Evolutionary conservation across 2,888 invertebrate species (phyloP).

Genomic region (Patella caerulea): DNA sequence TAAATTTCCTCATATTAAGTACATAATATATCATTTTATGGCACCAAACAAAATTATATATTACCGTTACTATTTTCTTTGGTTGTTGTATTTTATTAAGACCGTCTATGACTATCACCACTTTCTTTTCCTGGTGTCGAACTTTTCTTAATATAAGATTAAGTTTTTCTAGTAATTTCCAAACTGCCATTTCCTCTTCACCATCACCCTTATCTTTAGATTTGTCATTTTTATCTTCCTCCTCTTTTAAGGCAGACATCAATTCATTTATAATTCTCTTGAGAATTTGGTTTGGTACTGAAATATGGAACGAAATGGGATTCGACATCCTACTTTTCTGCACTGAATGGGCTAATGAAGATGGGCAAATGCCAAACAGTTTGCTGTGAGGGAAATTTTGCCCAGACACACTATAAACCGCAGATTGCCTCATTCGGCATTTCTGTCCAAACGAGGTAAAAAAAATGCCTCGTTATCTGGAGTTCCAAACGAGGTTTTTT

Average conservation of each 20-base stretch:
- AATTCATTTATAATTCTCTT: background rate
- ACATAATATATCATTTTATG: too few species aligned
- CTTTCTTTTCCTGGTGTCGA: conserved; percentile 28
- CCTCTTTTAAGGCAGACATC: background rate
- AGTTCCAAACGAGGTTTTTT: too few species aligned
- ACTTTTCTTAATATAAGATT: conserved; percentile 9
- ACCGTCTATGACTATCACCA: conserved; percentile 49
- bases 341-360: too few species aligned
- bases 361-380: too few species aligned
- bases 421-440: too few species aligned
- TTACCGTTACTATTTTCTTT: conserved; percentile 47
- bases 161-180: conserved; percentile 4
- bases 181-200: background rate
- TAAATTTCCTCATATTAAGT: too few species aligned
- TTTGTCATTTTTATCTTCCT: background rate
- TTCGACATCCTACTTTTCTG: too few species aligned
- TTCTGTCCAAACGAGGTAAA: too few species aligned
- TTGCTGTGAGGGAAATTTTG: too few species aligned
- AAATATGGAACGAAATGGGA: background rate
- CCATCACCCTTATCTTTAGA: background rate
- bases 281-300: background rate
- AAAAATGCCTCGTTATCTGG: too few species aligned
- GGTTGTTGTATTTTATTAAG: conserved; percentile 44
- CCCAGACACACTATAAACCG: too few species aligned
- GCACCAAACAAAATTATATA: background rate